Percentiles rank a stretch among this genome's conserved stretches.
Conservation (phyloP, 1,140 invertebrate genomes). For the Aphis gossypii region DNA sequence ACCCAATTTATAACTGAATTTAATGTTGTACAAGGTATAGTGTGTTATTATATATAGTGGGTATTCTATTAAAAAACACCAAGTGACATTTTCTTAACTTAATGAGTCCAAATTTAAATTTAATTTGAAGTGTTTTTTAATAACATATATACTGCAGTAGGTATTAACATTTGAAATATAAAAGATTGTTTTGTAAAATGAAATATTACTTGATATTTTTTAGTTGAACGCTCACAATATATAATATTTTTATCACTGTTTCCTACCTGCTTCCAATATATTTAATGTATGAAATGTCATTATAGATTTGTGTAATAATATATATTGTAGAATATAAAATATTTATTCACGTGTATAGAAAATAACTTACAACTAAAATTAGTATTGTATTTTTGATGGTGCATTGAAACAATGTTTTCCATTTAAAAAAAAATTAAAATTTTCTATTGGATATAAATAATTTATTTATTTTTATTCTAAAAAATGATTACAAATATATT, state of each 20-base stretch:
- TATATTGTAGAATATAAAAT: background rate
- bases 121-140: background rate
- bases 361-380: background rate
- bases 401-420: background rate
- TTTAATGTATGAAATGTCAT: background rate
- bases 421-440: background rate
- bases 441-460: background rate
- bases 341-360: background rate
- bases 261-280: conserved; percentile 1
- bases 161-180: background rate
- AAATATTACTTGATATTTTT: background rate
- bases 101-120: background rate
- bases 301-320: background rate
- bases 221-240: background rate
- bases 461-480: background rate
- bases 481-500: conserved; percentile 1
- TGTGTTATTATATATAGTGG: background rate
- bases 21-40: background rate
- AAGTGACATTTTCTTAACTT: background rate
- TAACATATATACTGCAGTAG: background rate
- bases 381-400: background rate
- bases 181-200: background rate
- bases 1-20: background rate
- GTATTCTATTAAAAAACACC: background rate
- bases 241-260: background rate